Evolutionary conservation across 37 sponge, comb jelly and placozoan genomes (phyloP).

Genomic region (Spongia lamella): DNA sequence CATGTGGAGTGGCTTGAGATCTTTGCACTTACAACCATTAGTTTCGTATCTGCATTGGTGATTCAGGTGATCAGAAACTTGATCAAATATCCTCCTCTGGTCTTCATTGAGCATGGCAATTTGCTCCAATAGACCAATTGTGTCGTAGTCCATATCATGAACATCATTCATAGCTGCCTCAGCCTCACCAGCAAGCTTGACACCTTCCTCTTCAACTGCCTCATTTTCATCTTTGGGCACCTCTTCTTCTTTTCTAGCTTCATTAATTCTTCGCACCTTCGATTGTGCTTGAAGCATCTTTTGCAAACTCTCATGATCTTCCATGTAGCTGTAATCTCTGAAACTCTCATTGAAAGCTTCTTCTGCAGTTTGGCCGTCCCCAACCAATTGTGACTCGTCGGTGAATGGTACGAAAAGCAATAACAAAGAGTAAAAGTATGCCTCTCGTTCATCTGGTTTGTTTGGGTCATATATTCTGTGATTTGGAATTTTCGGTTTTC

Average conservation of each 20-base stretch:
- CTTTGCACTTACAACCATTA: neutral
- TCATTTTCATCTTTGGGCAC: neutral
- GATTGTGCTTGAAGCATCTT: slow-evolving; percentile 8
- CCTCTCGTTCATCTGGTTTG: slow-evolving; percentile 31
- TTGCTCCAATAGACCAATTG: neutral
- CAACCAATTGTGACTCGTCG: slow-evolving; percentile 28
- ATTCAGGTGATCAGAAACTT: slow-evolving; percentile 14
- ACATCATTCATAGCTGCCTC: slow-evolving; percentile 30
- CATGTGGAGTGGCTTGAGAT: slow-evolving; percentile 30
- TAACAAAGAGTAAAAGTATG: slow-evolving; percentile 45
- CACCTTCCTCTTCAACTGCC: neutral
- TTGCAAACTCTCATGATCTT: slow-evolving; percentile 26
- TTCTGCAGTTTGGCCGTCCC: slow-evolving; percentile 31
- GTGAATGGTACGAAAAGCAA: slow-evolving; percentile 43
- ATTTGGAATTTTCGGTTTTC: slow-evolving; percentile 16
- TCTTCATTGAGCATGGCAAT: slow-evolving; percentile 25
- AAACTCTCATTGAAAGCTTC: slow-evolving; percentile 22
- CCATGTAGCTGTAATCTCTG: neutral
- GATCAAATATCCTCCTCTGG: slow-evolving; percentile 7
- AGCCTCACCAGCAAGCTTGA: slow-evolving; percentile 19
- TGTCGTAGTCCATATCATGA: neutral
- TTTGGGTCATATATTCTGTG: slow-evolving; percentile 34
- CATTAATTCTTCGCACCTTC: slow-evolving; percentile 11
- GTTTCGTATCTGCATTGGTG: slow-evolving; percentile 18
- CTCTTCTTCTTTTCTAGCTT: slow-evolving; percentile 8